Conservation (phyloP, 2,113 vertebrate genomes). For the Thinocorus orbignyianus region DNA sequence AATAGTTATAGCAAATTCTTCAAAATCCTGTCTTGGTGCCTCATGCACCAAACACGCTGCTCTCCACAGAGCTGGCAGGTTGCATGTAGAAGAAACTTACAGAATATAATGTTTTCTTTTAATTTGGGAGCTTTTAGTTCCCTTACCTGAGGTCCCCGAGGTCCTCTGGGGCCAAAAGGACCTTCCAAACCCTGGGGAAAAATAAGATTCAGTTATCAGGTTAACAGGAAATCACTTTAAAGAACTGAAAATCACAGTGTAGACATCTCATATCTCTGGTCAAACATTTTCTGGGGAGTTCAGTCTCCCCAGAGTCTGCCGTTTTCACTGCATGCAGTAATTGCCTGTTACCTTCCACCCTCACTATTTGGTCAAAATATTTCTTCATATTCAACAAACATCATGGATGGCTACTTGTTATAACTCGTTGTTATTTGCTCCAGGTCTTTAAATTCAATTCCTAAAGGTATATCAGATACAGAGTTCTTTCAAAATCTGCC, state of each 20-base stretch:
- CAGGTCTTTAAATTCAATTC: neutral
- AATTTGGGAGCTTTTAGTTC: neutral
- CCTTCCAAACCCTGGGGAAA: constrained; percentile 57
- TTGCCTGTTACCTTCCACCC: neutral
- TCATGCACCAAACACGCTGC: neutral
- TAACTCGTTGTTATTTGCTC: neutral
- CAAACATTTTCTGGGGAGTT: neutral
- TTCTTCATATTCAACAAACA: neutral
- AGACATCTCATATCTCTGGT: neutral
- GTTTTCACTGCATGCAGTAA: neutral
- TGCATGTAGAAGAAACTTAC: neutral
- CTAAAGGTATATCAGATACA: neutral
- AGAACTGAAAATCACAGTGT: neutral
- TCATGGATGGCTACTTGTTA: neutral
- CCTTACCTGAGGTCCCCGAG: constrained; percentile 81
- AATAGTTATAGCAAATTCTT: neutral
- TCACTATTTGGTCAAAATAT: neutral
- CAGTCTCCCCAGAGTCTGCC: neutral
- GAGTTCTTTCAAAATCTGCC: neutral
- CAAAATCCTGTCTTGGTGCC: neutral
- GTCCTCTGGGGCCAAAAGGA: constrained; percentile 73
- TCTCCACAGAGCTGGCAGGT: neutral
- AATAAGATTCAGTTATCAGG: neutral
- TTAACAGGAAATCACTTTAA: neutral
- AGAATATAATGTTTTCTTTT: neutral